Conservation (phyloP, 2,888 invertebrate genomes). For the Sphaeridia pumilis region DNA sequence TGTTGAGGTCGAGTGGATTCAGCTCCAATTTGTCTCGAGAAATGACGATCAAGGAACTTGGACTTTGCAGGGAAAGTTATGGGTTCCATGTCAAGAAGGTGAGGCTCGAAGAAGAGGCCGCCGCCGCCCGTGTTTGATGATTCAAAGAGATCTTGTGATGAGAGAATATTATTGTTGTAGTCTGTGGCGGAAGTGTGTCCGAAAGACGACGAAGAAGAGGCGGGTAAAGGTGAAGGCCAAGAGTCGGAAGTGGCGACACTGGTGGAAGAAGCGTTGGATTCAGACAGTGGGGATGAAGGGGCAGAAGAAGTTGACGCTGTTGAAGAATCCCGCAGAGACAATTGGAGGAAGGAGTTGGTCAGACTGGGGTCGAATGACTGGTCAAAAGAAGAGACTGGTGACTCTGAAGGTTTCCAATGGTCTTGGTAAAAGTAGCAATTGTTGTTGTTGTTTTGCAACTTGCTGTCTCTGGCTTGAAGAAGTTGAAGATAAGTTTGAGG, state of each 20-base stretch:
- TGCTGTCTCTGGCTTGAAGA: not conserved
- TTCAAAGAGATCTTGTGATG: no score
- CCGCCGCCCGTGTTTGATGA: no score
- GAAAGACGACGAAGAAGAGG: no score
- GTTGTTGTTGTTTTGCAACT: slow-evolving; percentile 9
- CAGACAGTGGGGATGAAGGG: not conserved
- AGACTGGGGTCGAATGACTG: not conserved
- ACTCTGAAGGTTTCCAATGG: slow-evolving; percentile 24
- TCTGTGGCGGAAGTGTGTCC: no score
- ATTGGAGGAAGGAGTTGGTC: not conserved
- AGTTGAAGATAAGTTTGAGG: not conserved
- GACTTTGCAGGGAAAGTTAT: no score
- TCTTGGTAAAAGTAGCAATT: slow-evolving; percentile 34
- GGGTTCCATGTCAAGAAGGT: no score
- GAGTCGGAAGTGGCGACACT: not conserved
- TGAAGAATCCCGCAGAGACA: not conserved
- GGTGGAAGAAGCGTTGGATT: not conserved
- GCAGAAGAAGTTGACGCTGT: not conserved
- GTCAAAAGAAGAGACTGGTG: not conserved
- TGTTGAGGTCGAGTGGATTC: not conserved
- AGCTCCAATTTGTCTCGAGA: not conserved
- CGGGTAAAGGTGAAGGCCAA: no score
- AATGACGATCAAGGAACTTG: not conserved
- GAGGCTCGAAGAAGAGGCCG: no score
- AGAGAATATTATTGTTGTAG: not conserved